These are phyloP conservation scores for Ladona fulva DNA, from an alignment of 1,140 invertebrate species.

Conservation along the genomic window DNA sequence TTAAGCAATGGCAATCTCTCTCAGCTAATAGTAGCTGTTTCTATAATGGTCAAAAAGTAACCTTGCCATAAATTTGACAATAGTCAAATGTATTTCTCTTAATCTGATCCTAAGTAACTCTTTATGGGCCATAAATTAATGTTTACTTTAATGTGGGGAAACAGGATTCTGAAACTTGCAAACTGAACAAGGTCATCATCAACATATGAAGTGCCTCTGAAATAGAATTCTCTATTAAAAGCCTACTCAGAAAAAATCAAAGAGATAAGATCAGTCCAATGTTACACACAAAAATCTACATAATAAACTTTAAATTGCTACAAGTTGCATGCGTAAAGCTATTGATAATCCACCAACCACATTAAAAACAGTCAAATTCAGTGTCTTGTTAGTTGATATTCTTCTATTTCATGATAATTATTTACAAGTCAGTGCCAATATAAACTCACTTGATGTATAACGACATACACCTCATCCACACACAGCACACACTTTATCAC, in stretches of 20 bases:
- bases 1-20: constrained; percentile 5
- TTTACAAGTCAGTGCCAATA: not conserved
- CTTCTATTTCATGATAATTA: not conserved
- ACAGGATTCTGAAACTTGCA: not conserved
- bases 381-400: not conserved
- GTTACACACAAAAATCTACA: constrained; percentile 7
- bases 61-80: constrained; percentile 5
- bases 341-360: constrained; percentile 5
- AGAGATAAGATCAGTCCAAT: not conserved
- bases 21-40: not conserved
- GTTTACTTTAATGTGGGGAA: not conserved
- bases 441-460: not conserved
- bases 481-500: constrained; percentile 8
- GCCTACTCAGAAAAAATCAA: not conserved
- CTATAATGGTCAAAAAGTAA: not conserved
- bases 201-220: not conserved
- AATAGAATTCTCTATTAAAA: not conserved
- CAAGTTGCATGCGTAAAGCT: constrained; percentile 8
- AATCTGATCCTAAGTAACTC: not conserved
- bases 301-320: not conserved
- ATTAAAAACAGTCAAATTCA: constrained; percentile 9
- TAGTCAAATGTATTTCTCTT: constrained; percentile 1
- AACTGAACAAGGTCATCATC: not conserved
- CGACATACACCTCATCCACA: not conserved
- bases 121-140: not conserved